A percentile compares a stretch with the other conserved stretches of the same genome.
Conservation (phyloP, 2,113 vertebrate genomes). For the Physeter macrocephalus region DNA sequence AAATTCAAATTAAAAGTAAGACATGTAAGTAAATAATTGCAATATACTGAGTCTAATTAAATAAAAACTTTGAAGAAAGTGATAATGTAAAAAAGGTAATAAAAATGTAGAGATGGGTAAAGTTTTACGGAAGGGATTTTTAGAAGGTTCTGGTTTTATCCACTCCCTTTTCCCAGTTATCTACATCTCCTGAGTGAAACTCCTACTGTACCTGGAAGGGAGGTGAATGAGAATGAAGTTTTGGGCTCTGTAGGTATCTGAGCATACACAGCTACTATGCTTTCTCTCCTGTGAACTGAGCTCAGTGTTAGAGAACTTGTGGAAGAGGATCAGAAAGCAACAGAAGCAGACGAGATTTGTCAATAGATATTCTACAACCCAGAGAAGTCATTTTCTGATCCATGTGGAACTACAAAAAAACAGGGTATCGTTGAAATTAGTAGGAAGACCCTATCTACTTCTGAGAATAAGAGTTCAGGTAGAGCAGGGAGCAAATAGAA, state of each 20-base stretch:
- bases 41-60: background rate
- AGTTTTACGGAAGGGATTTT: background rate
- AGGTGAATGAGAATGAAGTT: background rate
- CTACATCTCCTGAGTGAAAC: background rate
- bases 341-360: background rate
- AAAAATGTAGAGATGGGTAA: background rate
- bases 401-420: background rate
- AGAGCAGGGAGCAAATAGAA: background rate
- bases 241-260: background rate
- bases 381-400: background rate
- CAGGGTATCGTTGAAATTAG: background rate
- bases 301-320: background rate
- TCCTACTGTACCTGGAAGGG: background rate
- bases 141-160: background rate
- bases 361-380: background rate
- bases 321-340: background rate
- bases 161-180: background rate
- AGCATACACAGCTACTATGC: background rate
- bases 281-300: background rate
- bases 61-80: background rate
- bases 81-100: background rate
- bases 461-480: background rate
- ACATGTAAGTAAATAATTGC: background rate
- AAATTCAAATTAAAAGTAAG: background rate
- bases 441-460: background rate